phyloP scores from a whole-genome alignment of 2,797 vertebrate species.

The Protosalanx chinensis region DNA sequence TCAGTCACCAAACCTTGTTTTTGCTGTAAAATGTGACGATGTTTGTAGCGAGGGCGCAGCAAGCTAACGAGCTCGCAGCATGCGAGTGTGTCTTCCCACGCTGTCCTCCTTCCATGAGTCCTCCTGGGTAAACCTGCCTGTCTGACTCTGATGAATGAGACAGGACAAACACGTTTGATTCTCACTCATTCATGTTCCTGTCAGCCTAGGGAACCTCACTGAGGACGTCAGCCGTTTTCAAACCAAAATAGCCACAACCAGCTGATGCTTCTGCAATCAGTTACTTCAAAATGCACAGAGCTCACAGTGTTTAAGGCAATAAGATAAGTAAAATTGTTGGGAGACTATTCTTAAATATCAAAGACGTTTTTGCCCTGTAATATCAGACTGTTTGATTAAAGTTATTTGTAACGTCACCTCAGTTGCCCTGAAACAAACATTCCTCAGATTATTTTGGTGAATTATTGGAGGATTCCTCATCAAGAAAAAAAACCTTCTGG shows the following conservation, averaged over 20 bases:
- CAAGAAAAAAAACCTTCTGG: slow-evolving; percentile 42
- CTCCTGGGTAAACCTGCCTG: background rate
- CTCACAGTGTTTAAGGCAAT: background rate
- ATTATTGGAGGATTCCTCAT: slow-evolving; percentile 56
- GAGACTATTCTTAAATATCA: background rate
- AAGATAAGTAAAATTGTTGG: background rate
- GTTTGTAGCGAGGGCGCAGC: no score
- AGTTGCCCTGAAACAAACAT: slow-evolving; percentile 41
- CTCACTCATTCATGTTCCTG: slow-evolving; percentile 42
- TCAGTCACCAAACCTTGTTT: no score
- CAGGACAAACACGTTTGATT: slow-evolving; percentile 35
- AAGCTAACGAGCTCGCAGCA: no score
- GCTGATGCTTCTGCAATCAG: slow-evolving; percentile 25
- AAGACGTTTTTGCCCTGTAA: slow-evolving; percentile 1
- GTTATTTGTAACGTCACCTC: slow-evolving; percentile 57
- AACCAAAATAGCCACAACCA: slow-evolving; percentile 32
- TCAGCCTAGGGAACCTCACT: slow-evolving; percentile 13
- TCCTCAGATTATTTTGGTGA: slow-evolving; percentile 35
- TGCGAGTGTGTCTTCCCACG: no score
- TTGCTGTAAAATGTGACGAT: no score
- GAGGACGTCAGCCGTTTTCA: slow-evolving; percentile 30
- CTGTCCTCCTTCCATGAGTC: no score
- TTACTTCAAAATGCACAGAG: slow-evolving; percentile 16
- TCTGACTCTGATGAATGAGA: slow-evolving; percentile 37
- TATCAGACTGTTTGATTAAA: slow-evolving; percentile 49